Conservation (phyloP, 2,888 invertebrate species). For the Cenopis cana region DNA sequence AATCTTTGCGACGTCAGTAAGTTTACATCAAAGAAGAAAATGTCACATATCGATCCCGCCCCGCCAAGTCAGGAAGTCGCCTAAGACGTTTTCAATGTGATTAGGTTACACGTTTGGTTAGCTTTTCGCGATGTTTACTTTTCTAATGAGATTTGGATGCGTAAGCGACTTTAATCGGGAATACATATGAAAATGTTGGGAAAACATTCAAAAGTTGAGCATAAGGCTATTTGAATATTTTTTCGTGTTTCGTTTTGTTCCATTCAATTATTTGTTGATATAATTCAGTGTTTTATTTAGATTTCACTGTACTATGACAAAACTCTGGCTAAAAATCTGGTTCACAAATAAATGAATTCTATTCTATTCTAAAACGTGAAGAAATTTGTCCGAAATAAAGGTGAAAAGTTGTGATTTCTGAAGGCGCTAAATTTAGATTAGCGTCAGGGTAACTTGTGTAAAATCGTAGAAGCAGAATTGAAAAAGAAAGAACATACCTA, state of each 20-base stretch:
- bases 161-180: constrained; percentile 7
- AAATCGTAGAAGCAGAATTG: background rate
- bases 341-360: no score
- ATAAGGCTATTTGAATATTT: constrained; percentile 5
- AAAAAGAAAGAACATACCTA: background rate
- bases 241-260: background rate
- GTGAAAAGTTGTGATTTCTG: constrained; percentile 11
- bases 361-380: background rate
- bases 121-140: constrained; percentile 30
- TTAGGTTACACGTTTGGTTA: constrained; percentile 19
- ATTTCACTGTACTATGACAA: no score
- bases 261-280: background rate
- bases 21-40: no score
- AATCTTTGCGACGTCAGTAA: no score
- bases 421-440: background rate
- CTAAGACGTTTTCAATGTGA: background rate
- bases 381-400: constrained; percentile 2
- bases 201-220: background rate
- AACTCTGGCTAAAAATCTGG: no score
- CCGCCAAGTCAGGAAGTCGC: no score
- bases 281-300: no score
- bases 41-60: no score
- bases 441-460: background rate
- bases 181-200: constrained; percentile 7
- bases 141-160: constrained; percentile 30